Evolutionary conservation across 2,113 vertebrate genomes (phyloP).

Genomic region (Psittacula cyanocephala): DNA sequence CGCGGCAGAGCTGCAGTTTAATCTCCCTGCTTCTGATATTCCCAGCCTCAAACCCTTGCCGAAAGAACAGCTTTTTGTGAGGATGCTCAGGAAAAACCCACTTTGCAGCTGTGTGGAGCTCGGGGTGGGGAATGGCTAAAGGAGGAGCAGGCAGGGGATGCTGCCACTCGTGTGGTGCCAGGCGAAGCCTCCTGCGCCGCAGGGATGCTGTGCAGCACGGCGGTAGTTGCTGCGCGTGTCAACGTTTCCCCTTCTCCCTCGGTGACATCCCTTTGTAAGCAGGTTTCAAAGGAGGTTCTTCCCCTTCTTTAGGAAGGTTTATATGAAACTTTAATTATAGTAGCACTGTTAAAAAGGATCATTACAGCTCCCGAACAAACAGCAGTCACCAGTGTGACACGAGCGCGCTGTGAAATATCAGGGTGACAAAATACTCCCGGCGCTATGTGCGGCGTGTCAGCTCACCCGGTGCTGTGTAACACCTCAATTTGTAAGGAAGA

Average conservation of each 20-base stretch:
- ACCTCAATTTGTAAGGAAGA: neutral
- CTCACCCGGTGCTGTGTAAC: neutral
- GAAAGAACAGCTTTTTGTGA: fast-evolving
- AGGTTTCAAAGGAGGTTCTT: neutral
- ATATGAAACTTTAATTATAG: conserved; percentile 41
- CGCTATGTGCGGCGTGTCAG: fast-evolving
- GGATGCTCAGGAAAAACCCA: neutral
- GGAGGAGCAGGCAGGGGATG: neutral
- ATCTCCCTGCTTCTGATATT: fast-evolving
- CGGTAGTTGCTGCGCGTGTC: neutral
- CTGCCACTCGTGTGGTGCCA: neutral
- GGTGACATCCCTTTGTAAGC: neutral
- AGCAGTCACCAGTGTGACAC: neutral
- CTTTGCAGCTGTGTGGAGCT: fast-evolving
- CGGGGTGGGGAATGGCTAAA: neutral
- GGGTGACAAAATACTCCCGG: neutral
- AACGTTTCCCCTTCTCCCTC: neutral
- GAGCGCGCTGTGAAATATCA: neutral
- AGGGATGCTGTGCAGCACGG: neutral
- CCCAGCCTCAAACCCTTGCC: neutral
- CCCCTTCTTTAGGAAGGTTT: neutral
- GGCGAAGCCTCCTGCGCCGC: neutral
- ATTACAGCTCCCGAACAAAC: neutral
- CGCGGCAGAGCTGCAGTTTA: neutral
- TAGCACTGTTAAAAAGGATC: neutral